Evolutionary conservation across 2,113 vertebrate genomes (phyloP), one percentile per base, ranked within the genome.

Genomic region (Ptilorrhoa leucosticta): DNA sequence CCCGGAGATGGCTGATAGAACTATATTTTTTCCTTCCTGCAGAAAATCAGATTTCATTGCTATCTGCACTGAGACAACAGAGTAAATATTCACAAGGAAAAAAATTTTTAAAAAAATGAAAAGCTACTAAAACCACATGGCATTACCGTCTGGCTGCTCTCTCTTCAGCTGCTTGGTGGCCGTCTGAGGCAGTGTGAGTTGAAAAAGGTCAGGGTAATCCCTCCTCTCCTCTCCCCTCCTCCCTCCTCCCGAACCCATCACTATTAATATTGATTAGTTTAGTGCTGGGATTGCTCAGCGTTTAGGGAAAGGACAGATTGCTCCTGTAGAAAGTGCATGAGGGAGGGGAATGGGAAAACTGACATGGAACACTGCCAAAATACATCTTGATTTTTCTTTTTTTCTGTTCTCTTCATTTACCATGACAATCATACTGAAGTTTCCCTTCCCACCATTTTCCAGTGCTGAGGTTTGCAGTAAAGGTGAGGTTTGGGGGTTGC

Each of bases 181-280:
- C 5, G 83, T 97, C 93, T 97, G 96, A 96, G 94, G 95, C 94
- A 95, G 90, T 94, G 89, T 80, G 93, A 93, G 91, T 88, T 96
- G 94, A 81, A 61, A 97, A 97, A 97, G 95, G 97, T 96, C 97
- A 94, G 83, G 77, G 89, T 94, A 94, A 97, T 97, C 97, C 96
- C 96, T 96, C 95, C 96, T 92, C 94, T 94, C 89, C 61, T 85
- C 73, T 86, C 84, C 51, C 69, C 89, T 83, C 92, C 94, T 92
- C 81, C 95, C 90, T 85, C 91, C 13, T 44, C 89, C 89, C 2
- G 0, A 92, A 90, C 95, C 94, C 96, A 96, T 95, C 11, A 54
- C 95, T 88, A 97, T 97, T 96, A 97, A 97, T 97, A 97, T 97
- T 96, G 97, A 97, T 97, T 89, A 97, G 96, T 95, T 95, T 73